Evolutionary conservation across 2,797 vertebrate species (phyloP), one percentile per base, ranked within the genome.

Genomic region (Astyanax mexicanus): DNA sequence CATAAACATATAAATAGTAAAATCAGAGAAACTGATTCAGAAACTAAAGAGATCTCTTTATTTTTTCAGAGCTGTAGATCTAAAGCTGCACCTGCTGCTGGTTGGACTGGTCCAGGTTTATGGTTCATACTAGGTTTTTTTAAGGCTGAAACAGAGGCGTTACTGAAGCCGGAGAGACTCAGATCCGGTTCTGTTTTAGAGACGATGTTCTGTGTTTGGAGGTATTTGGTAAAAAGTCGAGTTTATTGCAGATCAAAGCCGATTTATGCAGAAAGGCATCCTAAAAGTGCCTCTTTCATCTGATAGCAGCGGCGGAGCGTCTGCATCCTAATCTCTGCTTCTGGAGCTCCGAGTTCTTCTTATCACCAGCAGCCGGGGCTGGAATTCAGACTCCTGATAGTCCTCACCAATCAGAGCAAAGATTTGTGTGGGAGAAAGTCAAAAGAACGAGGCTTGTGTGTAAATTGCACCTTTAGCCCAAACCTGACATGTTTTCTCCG

Each of bases 341-440:
- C 76, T 82, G 81, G 81, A 84, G 85, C 72, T 85, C 84, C 77
- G 77, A 86, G 86, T 80, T 80, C 69, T 79, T 81, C 90, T 93
- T 93, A 94, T 93, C 90, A 86, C 52, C 73, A 70, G 85, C 81
- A 83, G 84, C 83, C 78, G 76, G 77, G 87, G 75, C 85, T 90
- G 91, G 89, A 90, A 92, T 92, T 92, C 84, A 84, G 84, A 84
- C 81, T 77, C 75, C 85, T 88, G 89, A 91, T 91, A 89, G 86
- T 86, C 85, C 85, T 82, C 82, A 83, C 35, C 79, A 84, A 87
- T 88, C 87, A 84, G 85, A 77, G 74, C 79, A 84, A 65, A 68
- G 66, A 21, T 79, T 84, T 69, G 61, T 52, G 70, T 58, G 87
- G 87, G 81, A 84, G 86, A 83, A 85, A 74, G 75, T 81, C 81